Percentiles rank a stretch among this genome's conserved stretches.
Conservation (phyloP, 1,140 invertebrate species). For the Hypsibius dujardini region DNA sequence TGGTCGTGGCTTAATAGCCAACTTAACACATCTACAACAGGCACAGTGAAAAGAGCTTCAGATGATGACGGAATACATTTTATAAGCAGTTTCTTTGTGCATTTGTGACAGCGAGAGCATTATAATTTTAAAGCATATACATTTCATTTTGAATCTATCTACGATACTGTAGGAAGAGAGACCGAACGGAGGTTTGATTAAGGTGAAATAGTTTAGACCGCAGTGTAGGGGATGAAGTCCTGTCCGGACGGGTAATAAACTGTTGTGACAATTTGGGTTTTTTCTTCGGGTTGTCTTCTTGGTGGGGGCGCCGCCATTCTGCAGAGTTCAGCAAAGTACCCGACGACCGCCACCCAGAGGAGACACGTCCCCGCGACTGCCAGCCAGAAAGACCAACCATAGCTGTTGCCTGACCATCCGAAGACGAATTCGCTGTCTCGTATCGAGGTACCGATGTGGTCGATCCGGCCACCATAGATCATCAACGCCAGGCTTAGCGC, state of each 20-base stretch:
- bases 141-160: no score
- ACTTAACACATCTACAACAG: no score
- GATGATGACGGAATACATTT: no score
- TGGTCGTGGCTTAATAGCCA: no score
- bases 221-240: conserved; percentile 8
- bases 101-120: no score
- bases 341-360: background rate
- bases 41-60: no score
- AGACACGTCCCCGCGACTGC: background rate
- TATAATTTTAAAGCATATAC: no score
- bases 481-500: background rate
- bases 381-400: conserved; percentile 8
- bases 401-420: no score
- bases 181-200: no score
- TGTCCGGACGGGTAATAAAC: conserved; percentile 10
- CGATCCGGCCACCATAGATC: background rate
- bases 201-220: background rate
- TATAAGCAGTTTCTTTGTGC: no score
- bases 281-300: background rate
- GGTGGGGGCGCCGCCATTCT: background rate
- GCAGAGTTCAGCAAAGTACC: background rate
- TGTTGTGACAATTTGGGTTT: background rate
- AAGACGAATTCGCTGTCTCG: background rate
- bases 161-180: no score
- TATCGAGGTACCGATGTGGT: background rate